These are phyloP conservation scores for Acyrthosiphon pisum DNA, from an alignment of 1,140 invertebrate genomes.

Conservation along the genomic window DNA sequence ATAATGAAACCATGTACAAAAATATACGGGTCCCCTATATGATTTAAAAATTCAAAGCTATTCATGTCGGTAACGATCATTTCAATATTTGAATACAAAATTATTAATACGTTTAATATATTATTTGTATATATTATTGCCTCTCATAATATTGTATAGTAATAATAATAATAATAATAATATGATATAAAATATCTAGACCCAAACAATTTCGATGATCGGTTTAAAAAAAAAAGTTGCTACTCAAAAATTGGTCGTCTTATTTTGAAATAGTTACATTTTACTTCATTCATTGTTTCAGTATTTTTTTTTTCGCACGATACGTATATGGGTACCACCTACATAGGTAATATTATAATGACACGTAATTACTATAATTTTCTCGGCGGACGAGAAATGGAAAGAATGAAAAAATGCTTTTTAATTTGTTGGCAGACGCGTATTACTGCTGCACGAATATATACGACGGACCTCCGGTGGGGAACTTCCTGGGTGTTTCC, in stretches of 20 bases:
- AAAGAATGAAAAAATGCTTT: not conserved
- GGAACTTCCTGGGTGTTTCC: constrained; percentile 1
- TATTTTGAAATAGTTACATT: not conserved
- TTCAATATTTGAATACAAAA: not conserved
- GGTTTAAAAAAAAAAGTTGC: not conserved
- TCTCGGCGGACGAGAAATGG: not conserved
- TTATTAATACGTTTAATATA: not conserved
- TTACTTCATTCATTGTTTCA: not conserved
- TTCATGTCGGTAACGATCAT: constrained; percentile 1
- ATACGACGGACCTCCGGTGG: not conserved
- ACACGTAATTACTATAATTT: constrained; percentile 14
- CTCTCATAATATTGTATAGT: not conserved
- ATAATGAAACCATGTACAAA: not conserved
- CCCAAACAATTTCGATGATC: not conserved
- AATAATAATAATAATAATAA: not conserved
- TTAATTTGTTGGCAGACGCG: not conserved
- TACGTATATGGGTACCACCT: not conserved
- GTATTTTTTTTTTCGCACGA: constrained; percentile 20
- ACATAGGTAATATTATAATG: not conserved
- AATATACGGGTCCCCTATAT: constrained; percentile 47
- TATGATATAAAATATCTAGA: no score
- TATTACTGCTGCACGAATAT: not conserved
- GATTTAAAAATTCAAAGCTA: constrained; percentile 9
- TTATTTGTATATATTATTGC: not conserved
- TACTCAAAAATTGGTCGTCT: not conserved